These are phyloP conservation scores for Connochaetes taurinus DNA, from an alignment of 2,113 vertebrate genomes.

Conservation along the genomic window DNA sequence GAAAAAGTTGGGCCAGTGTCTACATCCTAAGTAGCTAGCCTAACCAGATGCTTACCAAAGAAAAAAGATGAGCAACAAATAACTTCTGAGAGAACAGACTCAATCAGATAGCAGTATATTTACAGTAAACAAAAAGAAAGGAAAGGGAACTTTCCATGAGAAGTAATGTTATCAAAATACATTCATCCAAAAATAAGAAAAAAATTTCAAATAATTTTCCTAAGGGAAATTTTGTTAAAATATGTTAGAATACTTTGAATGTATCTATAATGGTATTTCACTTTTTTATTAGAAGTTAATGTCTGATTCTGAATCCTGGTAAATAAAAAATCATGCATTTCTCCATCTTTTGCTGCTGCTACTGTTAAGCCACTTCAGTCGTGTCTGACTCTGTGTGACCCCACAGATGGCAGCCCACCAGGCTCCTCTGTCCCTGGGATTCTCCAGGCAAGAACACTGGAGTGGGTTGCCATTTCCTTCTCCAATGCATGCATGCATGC, in stretches of 20 bases:
- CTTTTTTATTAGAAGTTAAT: not conserved
- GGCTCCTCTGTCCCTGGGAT: too few relatives aligned
- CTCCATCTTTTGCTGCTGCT: not conserved
- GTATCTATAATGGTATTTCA: not conserved
- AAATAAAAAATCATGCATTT: not conserved
- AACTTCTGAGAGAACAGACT: not conserved
- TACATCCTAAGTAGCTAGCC: not conserved
- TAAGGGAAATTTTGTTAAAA: not conserved
- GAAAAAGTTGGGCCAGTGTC: not conserved
- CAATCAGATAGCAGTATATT: not conserved
- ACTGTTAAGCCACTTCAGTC: too few relatives aligned
- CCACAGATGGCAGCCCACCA: too few relatives aligned
- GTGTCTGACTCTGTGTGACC: too few relatives aligned
- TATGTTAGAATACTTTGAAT: not conserved
- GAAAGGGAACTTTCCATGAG: not conserved
- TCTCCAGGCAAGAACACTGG: too few relatives aligned
- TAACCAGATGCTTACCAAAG: not conserved
- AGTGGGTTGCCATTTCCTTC: too few relatives aligned
- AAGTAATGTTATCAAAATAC: not conserved
- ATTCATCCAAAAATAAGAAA: not conserved
- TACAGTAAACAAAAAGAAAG: not conserved
- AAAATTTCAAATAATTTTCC: not conserved
- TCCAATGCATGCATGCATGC: too few relatives aligned
- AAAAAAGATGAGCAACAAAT: not conserved
- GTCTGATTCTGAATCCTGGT: not conserved